Conservation (phyloP, 2,888 invertebrate genomes). For the Callyntrura sp. region DNA sequence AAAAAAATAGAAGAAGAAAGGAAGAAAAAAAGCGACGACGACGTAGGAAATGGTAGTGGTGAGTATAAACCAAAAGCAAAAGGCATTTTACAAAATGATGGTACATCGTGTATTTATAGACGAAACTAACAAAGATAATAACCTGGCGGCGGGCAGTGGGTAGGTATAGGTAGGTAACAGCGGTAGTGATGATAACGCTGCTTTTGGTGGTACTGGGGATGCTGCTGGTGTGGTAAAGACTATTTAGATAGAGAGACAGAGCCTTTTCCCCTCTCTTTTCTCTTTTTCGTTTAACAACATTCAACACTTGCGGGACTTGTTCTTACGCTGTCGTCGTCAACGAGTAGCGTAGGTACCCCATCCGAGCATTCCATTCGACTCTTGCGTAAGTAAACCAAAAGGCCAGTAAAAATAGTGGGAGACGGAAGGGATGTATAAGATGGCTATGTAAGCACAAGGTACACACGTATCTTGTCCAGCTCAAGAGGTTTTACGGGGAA, state of each 20-base stretch:
- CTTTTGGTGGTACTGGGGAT: constrained; percentile 43
- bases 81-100: constrained; percentile 24
- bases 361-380: constrained; percentile 63
- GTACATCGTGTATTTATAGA: constrained; percentile 27
- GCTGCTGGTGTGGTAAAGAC: constrained; percentile 74
- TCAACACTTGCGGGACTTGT: constrained; percentile 62
- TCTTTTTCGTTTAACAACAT: constrained; percentile 51
- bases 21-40: background rate
- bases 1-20: background rate
- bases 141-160: constrained; percentile 60
- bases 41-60: constrained; percentile 31
- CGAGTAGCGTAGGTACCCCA: constrained; percentile 46
- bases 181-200: constrained; percentile 40
- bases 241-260: constrained; percentile 72
- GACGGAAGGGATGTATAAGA: constrained; percentile 10
- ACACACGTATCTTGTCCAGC: constrained; percentile 69
- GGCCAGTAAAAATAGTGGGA: constrained; percentile 8
- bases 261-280: background rate
- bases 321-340: constrained; percentile 36
- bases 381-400: constrained; percentile 5
- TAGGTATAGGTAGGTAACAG: constrained; percentile 20
- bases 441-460: constrained; percentile 50
- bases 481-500: constrained; percentile 50
- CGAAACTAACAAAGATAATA: constrained; percentile 73
- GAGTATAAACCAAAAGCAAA: background rate